Base-by-base conservation (phyloP, 1,140 invertebrate species). In the Thaumetopoea pityocampa region DNA sequence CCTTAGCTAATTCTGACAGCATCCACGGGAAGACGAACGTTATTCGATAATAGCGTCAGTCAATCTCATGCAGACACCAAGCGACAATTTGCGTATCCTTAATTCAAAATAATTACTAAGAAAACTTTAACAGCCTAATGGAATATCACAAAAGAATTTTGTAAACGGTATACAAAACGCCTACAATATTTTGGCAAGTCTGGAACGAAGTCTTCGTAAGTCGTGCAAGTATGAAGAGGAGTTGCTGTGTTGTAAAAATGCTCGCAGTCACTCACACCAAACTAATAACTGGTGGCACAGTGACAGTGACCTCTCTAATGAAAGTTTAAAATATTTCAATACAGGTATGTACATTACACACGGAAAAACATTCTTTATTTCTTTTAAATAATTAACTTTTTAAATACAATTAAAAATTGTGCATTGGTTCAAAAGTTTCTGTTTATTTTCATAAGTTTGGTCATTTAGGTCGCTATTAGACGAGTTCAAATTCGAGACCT, bases 171-270 rank as follows among this genome's bases (percentile, higher is more conserved):
- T 82, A 2, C 45, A 54, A 19, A 78, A 76, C 23, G 64, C 66
- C 7, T 46, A 52, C 5, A 55, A 55, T 4, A 40, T 79, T 2
- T 41, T 82, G 1, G 51, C 55, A 4, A 51, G 45, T 11, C 34
- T 82, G 0, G 67, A 79, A 23, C 40, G 43, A 4, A 71, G 70
- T 34, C 29, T 82, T 0, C 28, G 56, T 11, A 77, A 73, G 51
- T 67, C 67, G 0, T 55, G 11, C 7, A 53, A 60, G n/a, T 82
- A 78, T 30, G 74, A 82, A 28, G 48, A 65, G 4, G 51, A 42
- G 9, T 28, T 79, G 16, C 10, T 69, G 10, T 35, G 50, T 4
- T 82, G 74, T 34, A 67, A 53, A 24, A 43, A 47, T 0, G 46
- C 46, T 1, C 78, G 77, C 14, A 24, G 27, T 0, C 74, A 78